Evolutionary conservation across 2,888 invertebrate species (phyloP).

Genomic region (Pyrrhosoma nymphula): DNA sequence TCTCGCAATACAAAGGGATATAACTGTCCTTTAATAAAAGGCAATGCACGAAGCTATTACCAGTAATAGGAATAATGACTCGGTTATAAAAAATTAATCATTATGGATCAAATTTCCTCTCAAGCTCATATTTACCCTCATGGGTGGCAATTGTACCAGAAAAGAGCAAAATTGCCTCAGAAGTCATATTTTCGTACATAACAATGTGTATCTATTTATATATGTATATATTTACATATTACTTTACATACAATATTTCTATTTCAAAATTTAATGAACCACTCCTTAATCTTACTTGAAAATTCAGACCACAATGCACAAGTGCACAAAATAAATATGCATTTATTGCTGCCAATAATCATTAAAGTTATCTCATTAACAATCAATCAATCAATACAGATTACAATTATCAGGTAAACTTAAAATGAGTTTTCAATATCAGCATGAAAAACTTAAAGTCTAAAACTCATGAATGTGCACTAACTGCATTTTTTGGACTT

Average conservation of each 20-base stretch:
- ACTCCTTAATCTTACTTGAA: background rate
- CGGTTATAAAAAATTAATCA: background rate
- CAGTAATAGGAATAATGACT: background rate
- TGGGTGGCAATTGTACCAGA: background rate
- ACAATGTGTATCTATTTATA: background rate
- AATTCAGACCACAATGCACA: background rate
- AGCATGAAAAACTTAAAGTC: background rate
- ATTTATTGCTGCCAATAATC: slow-evolving; percentile 41
- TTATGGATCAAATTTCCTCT: background rate
- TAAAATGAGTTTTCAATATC: background rate
- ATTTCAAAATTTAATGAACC: background rate
- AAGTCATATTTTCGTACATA: background rate
- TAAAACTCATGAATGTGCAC: background rate
- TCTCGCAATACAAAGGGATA: background rate
- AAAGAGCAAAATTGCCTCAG: background rate
- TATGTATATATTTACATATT: background rate
- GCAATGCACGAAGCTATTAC: background rate
- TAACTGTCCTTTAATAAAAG: background rate
- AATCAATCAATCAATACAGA: background rate
- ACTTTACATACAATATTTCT: background rate
- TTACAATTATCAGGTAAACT: background rate
- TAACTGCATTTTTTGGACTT: background rate
- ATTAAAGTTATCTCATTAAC: background rate
- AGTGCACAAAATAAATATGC: background rate
- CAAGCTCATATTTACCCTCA: slow-evolving; percentile 18